Conservation (phyloP, 1,140 invertebrate species). For the Druon quercuslanigerum region DNA sequence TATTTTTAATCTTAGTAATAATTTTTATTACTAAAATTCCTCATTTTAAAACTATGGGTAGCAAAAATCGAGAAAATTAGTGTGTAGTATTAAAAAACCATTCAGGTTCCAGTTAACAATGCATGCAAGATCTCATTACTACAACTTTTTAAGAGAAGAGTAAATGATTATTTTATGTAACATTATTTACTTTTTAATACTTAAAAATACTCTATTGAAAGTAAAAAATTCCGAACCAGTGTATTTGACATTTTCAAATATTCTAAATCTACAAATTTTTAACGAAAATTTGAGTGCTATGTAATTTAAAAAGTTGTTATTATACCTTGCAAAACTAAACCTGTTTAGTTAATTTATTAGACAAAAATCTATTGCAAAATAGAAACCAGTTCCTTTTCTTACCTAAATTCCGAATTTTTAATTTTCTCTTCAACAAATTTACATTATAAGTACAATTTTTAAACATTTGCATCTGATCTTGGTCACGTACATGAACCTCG, state of each 20-base stretch:
- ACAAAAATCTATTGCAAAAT: constrained; percentile 10
- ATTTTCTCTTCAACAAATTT: not conserved
- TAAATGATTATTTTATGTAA: no score
- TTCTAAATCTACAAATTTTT: not conserved
- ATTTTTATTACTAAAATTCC: no score
- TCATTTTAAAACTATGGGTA: no score
- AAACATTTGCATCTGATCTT: no score
- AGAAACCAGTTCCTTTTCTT: not conserved
- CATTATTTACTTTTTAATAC: no score
- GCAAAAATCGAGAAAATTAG: no score
- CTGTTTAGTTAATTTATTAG: constrained; percentile 19
- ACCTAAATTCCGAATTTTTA: not conserved
- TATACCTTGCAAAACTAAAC: constrained; percentile 16
- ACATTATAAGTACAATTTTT: no score
- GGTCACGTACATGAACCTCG: not conserved
- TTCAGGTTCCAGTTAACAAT: not conserved
- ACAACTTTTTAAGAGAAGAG: no score
- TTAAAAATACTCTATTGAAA: no score
- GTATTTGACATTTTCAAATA: not conserved
- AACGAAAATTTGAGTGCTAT: not conserved
- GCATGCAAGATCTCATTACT: no score
- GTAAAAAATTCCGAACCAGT: not conserved
- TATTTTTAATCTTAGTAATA: no score
- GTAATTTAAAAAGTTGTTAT: constrained; percentile 7
- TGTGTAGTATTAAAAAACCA: no score